Base-by-base conservation (phyloP, 64 coral and sea anemone genomes). In the Dendrophyllia cribrosa region DNA sequence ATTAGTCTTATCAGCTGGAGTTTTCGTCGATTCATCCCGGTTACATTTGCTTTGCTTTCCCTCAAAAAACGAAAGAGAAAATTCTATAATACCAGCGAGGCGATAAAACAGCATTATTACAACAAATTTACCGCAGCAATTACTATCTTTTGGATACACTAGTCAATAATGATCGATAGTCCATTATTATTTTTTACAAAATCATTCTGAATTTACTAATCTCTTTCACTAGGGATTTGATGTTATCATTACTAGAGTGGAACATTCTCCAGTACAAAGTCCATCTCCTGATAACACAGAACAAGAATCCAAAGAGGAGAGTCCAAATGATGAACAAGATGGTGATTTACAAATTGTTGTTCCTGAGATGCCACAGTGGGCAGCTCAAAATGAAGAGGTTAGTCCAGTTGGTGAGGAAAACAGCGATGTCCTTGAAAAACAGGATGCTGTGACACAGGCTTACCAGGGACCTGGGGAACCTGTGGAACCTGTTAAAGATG, bases 221-320 rank as follows among this genome's bases (percentile, higher is more conserved):
- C 14, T 14, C 13, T 65, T 19, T 65, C 13, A 0, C 45, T 66
- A 66, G 60, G 80, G 45, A 67, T 22, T 67, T 84, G 61, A 84
- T 51, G 63, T 84, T 2, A 84, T 84, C 80, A 84, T 84, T 47
- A 67, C 80, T 23, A 68, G n/a, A 67, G 19, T 84, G 44, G 80
- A 68, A 63, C 59, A 34, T 17, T 60, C 25, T 43, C 55, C 77
- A 50, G 44, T 20, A 22, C 15, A 23, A 5, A 84, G 3, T 84
- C 17, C 62, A 67, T 51, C 62, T 3, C 80, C 62, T 67, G 62
- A 84, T 23, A 25, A 26, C 8, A 21, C 17, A 16, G 14, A 59
- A 68, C 43, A 67, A 84, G 80, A 68, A 67, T 43, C 72, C 17
- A 45, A 67, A 25, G 44, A 13, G 17, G 56, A 47, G 7, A 19